phyloP scores from a whole-genome alignment of 1,140 invertebrate genomes.

The Hypothenemus hampei region DNA sequence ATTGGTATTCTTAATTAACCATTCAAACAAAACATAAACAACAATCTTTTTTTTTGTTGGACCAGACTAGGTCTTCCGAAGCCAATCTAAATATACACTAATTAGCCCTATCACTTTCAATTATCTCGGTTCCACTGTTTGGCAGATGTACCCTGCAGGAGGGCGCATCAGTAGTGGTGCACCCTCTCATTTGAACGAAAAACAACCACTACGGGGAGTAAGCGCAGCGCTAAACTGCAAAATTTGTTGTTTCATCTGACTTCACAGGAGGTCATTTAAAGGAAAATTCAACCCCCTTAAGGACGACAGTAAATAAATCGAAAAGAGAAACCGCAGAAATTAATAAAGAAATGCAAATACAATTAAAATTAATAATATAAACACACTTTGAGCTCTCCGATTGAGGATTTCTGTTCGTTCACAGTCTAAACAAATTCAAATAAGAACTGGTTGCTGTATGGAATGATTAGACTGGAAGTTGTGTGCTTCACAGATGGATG shows the following conservation, averaged over 20 bases:
- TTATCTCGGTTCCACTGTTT: constrained; percentile 8
- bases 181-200: constrained; percentile 2
- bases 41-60: no score
- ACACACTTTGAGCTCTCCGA: not conserved
- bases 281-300: not conserved
- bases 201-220: constrained; percentile 3
- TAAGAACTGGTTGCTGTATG: not conserved
- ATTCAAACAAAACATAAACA: no score
- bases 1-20: no score
- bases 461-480: constrained; percentile 1
- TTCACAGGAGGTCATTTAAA: not conserved
- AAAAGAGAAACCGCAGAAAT: constrained; percentile 9
- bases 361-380: constrained; percentile 25
- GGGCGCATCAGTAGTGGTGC: constrained; percentile 13
- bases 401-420: constrained; percentile 5
- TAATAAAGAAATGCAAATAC: constrained; percentile 17
- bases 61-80: no score
- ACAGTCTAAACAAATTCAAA: constrained; percentile 5
- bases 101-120: constrained; percentile 19
- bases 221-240: constrained; percentile 9
- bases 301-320: not conserved
- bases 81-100: constrained; percentile 13
- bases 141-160: constrained; percentile 14
- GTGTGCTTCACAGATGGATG: not conserved
- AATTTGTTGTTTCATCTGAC: constrained; percentile 15